Base-by-base conservation (phyloP, 2,113 vertebrate genomes). In the Gorsachius goisagi region DNA sequence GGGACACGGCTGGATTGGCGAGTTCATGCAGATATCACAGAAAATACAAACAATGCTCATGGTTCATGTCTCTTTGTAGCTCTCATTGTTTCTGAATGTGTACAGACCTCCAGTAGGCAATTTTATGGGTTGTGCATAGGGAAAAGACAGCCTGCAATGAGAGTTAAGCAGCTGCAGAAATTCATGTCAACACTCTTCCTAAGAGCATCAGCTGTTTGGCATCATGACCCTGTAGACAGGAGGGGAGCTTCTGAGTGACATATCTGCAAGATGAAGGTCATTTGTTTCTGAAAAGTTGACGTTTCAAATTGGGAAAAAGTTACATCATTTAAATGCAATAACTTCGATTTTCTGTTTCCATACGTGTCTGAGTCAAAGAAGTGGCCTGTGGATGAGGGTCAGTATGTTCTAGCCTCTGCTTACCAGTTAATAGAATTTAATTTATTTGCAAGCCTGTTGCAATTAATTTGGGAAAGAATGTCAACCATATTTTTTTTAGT, bases 41-140 rank as follows among this genome's bases (percentile, higher is more conserved):
- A 86, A 95, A 89, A 81, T 37, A 72, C 26, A 80, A 93, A 79
- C 53, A 76, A 2, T 62, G 11, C 30, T 90, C 26, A 33, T 83
- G 28, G 33, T 47, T 85, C n/a, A 32, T 60, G 39, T 52, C 21
- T 78, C 33, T 85, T 66, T 74, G 75, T 76, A 83, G 49, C 23
- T 81, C 5, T 94, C 55, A 72, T 64, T 78, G 74, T 92, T 81
- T 91, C 72, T 94, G 90, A 74, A 88, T 59, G n/a, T 68, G n/a
- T 22, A 35, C 0, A 1, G 89, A 93, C 59, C 37, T 73, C 69
- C 53, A 71, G 39, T 27, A 50, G 72, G 50, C 45, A 41, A n/a
- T 26, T 59, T 45, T 32, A 17, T 68, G 12, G 39, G 30, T 73
- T 86, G 41, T 72, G 44, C 35, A 56, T 53, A 58, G 67, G 53